Evolutionary conservation across 2,797 vertebrate genomes (phyloP), one percentile per base, ranked within the genome.

Genomic region (Myripristis jacobus): DNA sequence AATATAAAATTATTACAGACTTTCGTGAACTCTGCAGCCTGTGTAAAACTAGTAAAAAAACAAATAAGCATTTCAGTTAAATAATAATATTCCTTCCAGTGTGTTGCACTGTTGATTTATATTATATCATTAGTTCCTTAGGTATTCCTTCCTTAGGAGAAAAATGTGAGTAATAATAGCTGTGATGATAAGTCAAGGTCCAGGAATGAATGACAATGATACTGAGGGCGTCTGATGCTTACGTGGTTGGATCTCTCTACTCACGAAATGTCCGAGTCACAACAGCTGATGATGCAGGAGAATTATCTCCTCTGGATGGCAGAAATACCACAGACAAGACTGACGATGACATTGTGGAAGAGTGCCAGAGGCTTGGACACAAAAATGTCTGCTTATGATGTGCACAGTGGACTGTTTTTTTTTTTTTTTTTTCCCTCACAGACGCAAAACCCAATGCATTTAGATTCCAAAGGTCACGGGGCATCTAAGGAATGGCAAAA

Each of bases 261-360:
- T 50, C 10, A 6, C 48, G 59, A 34, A 70, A 70, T 63, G 25
- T 73, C 54, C 57, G 7, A 52, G 31, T 29, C 54, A 59, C 50
- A 80, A 50, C 81, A 85, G 77, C 64, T 78, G 77, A 84, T 70
- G 58, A 72, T 70, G 48, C 52, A 53, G 62, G 25, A 70, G 51
- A 75, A 62, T 78, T 12, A 65, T 83, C 70, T 83, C 64, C 69
- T 78, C 73, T 82, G 59, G 66, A 25, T 53, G 31, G 43, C 46
- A n/a, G 66, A 80, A 86, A 80, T 75, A 67, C 60, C 38, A 61
- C 16, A 73, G 56, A 69, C 11, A 50, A 52, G 56, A 69, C 54
- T 41, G 38, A 43, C 13, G 48, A 75, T 83, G 60, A 57, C 38
- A 61, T 38, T 21, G 44, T 67, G 61, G 59, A 76, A 29, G 31